Evolutionary conservation across 2,797 vertebrate species (phyloP).

Genomic region (Gorsachius magnificus): DNA sequence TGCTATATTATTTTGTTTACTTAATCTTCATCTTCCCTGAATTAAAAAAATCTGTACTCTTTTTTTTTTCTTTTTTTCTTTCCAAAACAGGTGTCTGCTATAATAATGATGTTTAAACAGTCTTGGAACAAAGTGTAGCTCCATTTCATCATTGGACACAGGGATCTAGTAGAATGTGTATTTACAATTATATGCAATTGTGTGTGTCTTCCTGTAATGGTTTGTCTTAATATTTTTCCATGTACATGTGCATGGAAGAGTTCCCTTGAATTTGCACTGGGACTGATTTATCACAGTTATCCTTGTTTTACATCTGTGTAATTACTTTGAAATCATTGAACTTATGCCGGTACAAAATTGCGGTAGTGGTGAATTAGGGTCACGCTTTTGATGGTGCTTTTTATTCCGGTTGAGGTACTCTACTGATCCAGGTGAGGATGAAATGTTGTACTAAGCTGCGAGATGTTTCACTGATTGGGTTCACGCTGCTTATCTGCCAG

Average conservation of each 20-base stretch:
- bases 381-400: neutral
- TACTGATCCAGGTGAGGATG: slow-evolving; percentile 35
- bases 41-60: neutral
- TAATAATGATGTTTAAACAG: neutral
- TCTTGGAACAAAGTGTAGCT: neutral
- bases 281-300: neutral
- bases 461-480: slow-evolving; percentile 18
- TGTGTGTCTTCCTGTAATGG: neutral
- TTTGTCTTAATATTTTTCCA: slow-evolving; percentile 47
- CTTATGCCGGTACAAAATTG: neutral
- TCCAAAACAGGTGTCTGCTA: neutral
- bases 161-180: neutral
- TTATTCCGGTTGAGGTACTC: slow-evolving; percentile 41
- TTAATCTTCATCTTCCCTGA: neutral
- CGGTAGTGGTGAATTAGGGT: slow-evolving; percentile 18
- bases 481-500: slow-evolving; percentile 45
- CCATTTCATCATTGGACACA: neutral
- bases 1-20: slow-evolving; percentile 12
- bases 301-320: slow-evolving; percentile 37
- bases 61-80: neutral
- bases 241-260: slow-evolving; percentile 8
- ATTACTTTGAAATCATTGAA: slow-evolving; percentile 34
- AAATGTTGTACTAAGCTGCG: slow-evolving; percentile 9
- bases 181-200: slow-evolving; percentile 4
- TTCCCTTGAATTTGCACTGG: slow-evolving; percentile 16